These are phyloP conservation scores for Epinephelus cyanopodus DNA, from an alignment of 2,113 vertebrate species.

Conservation along the genomic window DNA sequence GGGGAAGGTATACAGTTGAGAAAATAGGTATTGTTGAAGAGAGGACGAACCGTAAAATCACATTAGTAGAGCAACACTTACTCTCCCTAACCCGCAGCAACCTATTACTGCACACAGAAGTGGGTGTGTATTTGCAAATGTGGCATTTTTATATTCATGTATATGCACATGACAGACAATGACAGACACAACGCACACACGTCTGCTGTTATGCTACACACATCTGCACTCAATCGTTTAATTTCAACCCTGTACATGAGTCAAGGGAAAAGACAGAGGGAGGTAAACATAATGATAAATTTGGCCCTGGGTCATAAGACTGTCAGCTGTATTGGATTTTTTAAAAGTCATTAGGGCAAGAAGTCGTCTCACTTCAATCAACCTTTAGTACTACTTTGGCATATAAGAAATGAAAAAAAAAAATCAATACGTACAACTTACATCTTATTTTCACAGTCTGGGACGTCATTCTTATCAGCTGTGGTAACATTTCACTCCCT, in stretches of 20 bases:
- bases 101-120: not conserved
- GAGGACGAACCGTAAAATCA: slow-evolving; percentile 48
- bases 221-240: not conserved
- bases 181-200: not conserved
- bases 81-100: slow-evolving; percentile 9
- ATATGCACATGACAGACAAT: not conserved
- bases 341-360: not conserved
- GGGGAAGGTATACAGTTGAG: slow-evolving; percentile 5
- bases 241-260: not conserved
- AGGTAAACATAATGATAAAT: not conserved
- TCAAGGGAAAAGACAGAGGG: not conserved
- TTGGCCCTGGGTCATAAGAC: not conserved
- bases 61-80: slow-evolving; percentile 43
- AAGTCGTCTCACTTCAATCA: not conserved
- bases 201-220: not conserved
- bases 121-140: not conserved
- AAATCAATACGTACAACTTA: not conserved
- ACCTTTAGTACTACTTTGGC: not conserved
- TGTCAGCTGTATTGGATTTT: not conserved
- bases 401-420: not conserved
- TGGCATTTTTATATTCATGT: not conserved
- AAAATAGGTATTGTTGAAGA: slow-evolving; percentile 43
- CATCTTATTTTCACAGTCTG: not conserved
- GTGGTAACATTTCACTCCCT: not conserved
- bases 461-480: not conserved